phyloP scores from a whole-genome alignment of 2,888 invertebrate species.

The Schrankia costaestrigalis region DNA sequence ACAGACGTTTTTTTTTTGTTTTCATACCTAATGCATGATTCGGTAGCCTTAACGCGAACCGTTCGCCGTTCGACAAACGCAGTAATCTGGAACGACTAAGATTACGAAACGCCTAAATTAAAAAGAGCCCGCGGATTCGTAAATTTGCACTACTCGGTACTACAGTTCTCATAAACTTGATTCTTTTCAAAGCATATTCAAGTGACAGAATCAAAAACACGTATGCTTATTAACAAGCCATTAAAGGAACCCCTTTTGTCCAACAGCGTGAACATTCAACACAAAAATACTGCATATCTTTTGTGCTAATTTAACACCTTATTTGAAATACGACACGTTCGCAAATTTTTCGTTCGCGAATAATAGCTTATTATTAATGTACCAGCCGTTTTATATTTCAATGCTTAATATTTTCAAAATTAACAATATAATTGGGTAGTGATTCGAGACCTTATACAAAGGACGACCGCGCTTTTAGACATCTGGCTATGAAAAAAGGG shows the following conservation, averaged over 20 bases:
- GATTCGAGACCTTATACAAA: conserved; percentile 60
- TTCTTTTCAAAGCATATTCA: no score
- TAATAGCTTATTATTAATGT: conserved; percentile 74
- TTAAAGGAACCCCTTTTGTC: conserved; percentile 19
- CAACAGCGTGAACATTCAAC: conserved; percentile 16
- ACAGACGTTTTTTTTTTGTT: no score
- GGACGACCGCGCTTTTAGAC: conserved; percentile 52
- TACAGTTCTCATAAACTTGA: no score
- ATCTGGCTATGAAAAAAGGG: conserved; percentile 77
- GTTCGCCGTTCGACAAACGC: no score
- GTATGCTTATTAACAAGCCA: conserved; percentile 26
- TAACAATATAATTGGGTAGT: conserved; percentile 80
- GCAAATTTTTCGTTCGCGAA: conserved; percentile 33
- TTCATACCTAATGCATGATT: no score
- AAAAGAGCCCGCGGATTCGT: no score
- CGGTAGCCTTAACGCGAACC: no score
- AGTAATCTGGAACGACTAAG: no score
- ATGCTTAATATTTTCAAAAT: conserved; percentile 76
- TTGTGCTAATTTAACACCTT: conserved; percentile 35
- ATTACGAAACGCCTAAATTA: no score
- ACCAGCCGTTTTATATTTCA: conserved; percentile 70
- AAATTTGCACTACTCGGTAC: no score
- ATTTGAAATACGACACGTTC: conserved; percentile 40
- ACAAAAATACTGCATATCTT: conserved; percentile 19
- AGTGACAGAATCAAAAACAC: conserved; percentile 10